Evolutionary conservation across 2,888 invertebrate species (phyloP).

Genomic region (Anorthoa munda): DNA sequence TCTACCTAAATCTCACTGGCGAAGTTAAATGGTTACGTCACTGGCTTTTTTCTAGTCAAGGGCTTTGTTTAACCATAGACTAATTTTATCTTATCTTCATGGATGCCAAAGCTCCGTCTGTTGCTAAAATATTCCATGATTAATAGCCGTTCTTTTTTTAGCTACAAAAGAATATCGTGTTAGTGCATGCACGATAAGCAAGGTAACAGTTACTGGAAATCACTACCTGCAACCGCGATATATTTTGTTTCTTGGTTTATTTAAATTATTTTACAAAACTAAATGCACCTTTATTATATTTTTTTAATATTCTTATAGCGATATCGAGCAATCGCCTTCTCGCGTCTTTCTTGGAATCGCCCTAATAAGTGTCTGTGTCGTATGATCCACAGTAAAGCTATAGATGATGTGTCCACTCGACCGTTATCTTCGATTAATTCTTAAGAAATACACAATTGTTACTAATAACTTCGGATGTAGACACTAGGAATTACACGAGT

Average conservation of each 20-base stretch:
- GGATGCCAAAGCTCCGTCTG: conserved; percentile 35
- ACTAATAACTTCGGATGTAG: conserved; percentile 12
- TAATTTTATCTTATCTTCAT: conserved; percentile 55
- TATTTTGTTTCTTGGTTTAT: conserved; percentile 15
- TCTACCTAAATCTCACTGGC: conserved; percentile 33
- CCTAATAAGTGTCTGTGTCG: background rate
- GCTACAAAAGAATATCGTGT: conserved; percentile 1
- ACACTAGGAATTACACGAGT: conserved; percentile 1
- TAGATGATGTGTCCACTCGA: conserved; percentile 11
- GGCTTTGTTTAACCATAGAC: conserved; percentile 32
- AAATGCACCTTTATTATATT: background rate
- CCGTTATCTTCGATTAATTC: conserved; percentile 20
- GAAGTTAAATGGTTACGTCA: conserved; percentile 53
- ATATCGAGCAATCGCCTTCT: background rate
- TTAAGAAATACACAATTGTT: conserved; percentile 7
- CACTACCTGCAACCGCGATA: conserved; percentile 26
- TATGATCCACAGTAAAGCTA: conserved; percentile 1
- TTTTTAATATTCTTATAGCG: background rate
- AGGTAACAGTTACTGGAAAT: conserved; percentile 22
- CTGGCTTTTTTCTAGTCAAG: conserved; percentile 45
- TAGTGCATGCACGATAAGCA: background rate
- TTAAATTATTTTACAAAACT: conserved; percentile 5
- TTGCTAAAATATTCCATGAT: conserved; percentile 41
- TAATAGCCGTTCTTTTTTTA: conserved; percentile 22
- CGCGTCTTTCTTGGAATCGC: conserved; percentile 10